Percentiles rank a stretch among this genome's conserved stretches.
Conservation (phyloP, 2,113 vertebrate species). For the Oriolus oriolus region DNA sequence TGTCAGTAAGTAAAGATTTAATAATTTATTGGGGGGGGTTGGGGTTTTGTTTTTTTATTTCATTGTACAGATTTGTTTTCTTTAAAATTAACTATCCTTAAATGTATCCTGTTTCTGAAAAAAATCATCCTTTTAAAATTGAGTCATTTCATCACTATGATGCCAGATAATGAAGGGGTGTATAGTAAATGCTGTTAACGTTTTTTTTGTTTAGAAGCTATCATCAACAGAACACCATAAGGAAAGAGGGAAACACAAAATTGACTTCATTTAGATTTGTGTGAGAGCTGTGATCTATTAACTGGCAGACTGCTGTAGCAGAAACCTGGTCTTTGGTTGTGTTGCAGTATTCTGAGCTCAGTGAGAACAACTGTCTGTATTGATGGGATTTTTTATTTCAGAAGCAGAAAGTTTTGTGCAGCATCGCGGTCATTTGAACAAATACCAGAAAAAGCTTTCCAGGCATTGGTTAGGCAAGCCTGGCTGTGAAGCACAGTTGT, state of each 20-base stretch:
- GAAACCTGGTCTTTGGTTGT: not conserved
- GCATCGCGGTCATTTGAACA: not conserved
- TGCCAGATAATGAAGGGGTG: not conserved
- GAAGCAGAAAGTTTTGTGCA: not conserved
- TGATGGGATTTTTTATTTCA: not conserved
- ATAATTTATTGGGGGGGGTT: not conserved
- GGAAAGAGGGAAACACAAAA: not conserved
- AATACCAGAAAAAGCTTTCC: not conserved
- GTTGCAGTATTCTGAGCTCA: not conserved
- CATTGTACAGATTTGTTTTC: not conserved
- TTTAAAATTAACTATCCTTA: not conserved
- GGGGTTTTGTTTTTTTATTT: not conserved
- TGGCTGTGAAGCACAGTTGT: not conserved
- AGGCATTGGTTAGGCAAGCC: not conserved
- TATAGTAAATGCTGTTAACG: not conserved
- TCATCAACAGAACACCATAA: not conserved
- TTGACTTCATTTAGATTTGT: not conserved
- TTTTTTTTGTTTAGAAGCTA: not conserved
- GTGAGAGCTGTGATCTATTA: not conserved
- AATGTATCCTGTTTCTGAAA: not conserved
- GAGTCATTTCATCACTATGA: not conserved
- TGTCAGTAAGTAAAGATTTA: conserved; percentile 85
- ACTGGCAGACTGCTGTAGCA: not conserved
- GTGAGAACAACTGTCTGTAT: not conserved
- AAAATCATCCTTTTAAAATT: not conserved